Evolutionary conservation across 2,113 vertebrate species (phyloP).

Genomic region (Herpetotheres cachinnans): DNA sequence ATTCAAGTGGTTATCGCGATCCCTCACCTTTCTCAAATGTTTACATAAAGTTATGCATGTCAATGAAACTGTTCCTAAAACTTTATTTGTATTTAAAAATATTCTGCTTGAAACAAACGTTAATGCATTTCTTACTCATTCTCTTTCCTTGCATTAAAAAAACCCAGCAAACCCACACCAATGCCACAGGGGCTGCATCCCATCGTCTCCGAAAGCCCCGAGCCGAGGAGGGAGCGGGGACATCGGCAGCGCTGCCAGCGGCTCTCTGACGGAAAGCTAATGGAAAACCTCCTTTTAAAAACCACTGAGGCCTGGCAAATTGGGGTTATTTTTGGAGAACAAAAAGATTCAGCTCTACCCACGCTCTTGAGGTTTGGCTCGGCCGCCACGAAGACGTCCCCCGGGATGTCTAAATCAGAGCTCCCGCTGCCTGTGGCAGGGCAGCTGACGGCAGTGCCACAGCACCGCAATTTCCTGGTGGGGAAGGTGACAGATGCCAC

Average conservation of each 20-base stretch:
- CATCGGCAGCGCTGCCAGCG: neutral
- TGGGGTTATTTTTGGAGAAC: neutral
- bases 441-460: neutral
- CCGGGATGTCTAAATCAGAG: neutral
- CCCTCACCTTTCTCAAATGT: neutral
- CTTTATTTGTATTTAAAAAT: neutral
- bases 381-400: neutral
- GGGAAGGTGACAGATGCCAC: neutral
- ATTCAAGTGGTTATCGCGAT: neutral
- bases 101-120: neutral
- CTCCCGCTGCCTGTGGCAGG: neutral
- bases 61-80: neutral
- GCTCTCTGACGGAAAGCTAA: neutral
- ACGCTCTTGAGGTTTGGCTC: neutral
- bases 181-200: neutral
- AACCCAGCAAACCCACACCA: neutral
- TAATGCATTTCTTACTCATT: neutral
- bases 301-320: slow-evolving; percentile 25
- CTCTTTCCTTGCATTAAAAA: neutral
- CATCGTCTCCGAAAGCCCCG: neutral
- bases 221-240: neutral
- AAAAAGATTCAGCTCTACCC: neutral
- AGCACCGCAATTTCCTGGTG: rapidly evolving
- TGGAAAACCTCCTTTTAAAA: slow-evolving; percentile 32
- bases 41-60: neutral